Evolutionary conservation across 2,797 vertebrate species (phyloP), one percentile per base, ranked within the genome.

Genomic region (Oophaga sylvatica): DNA sequence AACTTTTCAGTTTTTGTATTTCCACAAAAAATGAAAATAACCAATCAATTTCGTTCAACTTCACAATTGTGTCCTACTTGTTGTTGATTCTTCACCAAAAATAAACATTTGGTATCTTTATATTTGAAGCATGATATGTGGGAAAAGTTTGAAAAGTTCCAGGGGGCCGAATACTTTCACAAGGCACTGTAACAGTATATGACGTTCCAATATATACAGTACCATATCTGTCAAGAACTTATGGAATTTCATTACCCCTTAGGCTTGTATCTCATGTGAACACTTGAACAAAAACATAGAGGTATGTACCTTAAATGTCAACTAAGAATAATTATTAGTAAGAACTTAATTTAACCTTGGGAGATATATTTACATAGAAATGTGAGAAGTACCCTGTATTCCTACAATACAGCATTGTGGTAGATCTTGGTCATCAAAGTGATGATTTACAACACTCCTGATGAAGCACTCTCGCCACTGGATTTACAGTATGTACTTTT

Each of bases 161-260:
- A 26, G 26, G 26, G 26, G 26, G 26, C 26, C 26, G 26, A 26
- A 26, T 26, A 26, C 26, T 26, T 26, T 26, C 26, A 26, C 26
- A 26, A 26, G 26, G 26, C 26, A 26, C 26, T 26, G 26, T 26
- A 0, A 53, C 67, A 81, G 48, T 48, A 81, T 3, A 53, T 48
- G 35, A 63, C 15, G 12, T 45, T 81, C 19, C 22, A 65, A 31
- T 48, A 48, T 67, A 67, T 35, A 53, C 62, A 16, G 35, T 67
- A 31, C 62, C 35, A 53, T 67, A 81, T 81, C 59, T 48, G 70
- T 76, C 31, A 76, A 45, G n/a, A 67, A 45, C 22, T 45, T 63
- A 77, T 76, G 83, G 83, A 84, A 84, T 84, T 84, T 63, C 31
- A 63, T 19, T n/a, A 75, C 83, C 82, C 83, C 83, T 45, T 76